Evolutionary conservation across 2,113 vertebrate genomes (phyloP).

Genomic region (Xyrauchen texanus): DNA sequence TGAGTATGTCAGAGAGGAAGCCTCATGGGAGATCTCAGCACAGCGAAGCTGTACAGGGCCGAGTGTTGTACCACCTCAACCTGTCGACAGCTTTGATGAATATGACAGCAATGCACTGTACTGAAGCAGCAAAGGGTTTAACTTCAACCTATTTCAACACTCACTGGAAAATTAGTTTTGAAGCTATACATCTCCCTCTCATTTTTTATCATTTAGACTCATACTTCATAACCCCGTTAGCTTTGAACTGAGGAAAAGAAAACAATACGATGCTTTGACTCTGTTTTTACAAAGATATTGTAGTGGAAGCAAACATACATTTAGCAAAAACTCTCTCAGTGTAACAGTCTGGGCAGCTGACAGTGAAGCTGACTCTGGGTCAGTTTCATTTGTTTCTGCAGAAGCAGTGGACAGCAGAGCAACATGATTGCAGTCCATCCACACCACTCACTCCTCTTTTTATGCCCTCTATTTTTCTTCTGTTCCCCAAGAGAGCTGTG

Average conservation of each 20-base stretch:
- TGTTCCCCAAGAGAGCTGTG: constrained; percentile 1
- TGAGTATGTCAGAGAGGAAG: constrained; percentile 26
- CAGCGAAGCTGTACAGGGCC: background rate
- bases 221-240: background rate
- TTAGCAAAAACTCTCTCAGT: too few relatives aligned
- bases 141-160: constrained; percentile 14
- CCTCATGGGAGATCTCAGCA: constrained; percentile 20
- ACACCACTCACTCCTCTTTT: background rate
- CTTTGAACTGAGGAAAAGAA: background rate
- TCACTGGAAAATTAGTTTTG: constrained; percentile 18
- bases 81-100: constrained; percentile 26
- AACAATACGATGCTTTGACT: background rate
- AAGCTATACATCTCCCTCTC: background rate
- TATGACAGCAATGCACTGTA: constrained; percentile 14
- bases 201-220: background rate
- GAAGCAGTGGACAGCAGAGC: constrained; percentile 7
- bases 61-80: constrained; percentile 17
- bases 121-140: background rate
- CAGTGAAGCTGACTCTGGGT: too few relatives aligned
- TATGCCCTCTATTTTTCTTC: background rate
- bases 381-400: background rate
- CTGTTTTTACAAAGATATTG: too few relatives aligned
- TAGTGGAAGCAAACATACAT: too few relatives aligned
- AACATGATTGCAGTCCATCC: constrained; percentile 32
- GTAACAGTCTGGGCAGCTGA: too few relatives aligned